A percentile compares a stretch with the other conserved stretches of the same genome.
These are phyloP conservation scores for Dicentrarchus labrax DNA, from an alignment of 2,113 vertebrate genomes.

Conservation along the genomic window DNA sequence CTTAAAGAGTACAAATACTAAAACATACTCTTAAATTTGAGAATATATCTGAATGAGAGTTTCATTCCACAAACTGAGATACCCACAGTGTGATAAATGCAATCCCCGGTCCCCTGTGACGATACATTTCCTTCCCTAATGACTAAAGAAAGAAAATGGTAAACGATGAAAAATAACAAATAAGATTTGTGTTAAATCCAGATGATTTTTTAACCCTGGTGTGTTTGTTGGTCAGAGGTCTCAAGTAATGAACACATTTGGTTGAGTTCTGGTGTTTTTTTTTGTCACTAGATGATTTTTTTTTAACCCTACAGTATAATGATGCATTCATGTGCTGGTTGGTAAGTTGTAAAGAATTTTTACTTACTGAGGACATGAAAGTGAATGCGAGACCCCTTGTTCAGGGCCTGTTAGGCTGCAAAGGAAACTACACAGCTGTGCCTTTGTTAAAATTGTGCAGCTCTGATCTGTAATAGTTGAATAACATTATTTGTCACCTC, in stretches of 20 bases:
- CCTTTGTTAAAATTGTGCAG: not conserved
- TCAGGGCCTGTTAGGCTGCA: not conserved
- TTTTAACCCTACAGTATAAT: not conserved
- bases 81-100: constrained; percentile 10
- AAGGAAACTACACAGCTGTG: not conserved
- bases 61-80: constrained; percentile 14
- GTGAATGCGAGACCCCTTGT: not conserved
- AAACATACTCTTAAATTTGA: constrained; percentile 7
- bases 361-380: constrained; percentile 2
- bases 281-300: not conserved
- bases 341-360: not conserved
- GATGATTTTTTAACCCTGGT: not conserved
- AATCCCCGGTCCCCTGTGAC: not conserved
- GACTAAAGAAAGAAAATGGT: not conserved
- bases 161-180: not conserved
- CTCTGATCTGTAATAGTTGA: not conserved
- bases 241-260: not conserved
- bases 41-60: constrained; percentile 4
- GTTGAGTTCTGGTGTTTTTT: constrained; percentile 6
- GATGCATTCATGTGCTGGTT: constrained; percentile 18
- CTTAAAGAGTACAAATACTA: constrained; percentile 18
- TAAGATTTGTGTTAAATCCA: constrained; percentile 1
- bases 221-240: not conserved
- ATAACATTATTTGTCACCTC: not conserved
- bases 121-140: not conserved